Evolutionary conservation across 2,797 vertebrate species (phyloP), one percentile per base, ranked within the genome.

Genomic region (Anabas testudineus): DNA sequence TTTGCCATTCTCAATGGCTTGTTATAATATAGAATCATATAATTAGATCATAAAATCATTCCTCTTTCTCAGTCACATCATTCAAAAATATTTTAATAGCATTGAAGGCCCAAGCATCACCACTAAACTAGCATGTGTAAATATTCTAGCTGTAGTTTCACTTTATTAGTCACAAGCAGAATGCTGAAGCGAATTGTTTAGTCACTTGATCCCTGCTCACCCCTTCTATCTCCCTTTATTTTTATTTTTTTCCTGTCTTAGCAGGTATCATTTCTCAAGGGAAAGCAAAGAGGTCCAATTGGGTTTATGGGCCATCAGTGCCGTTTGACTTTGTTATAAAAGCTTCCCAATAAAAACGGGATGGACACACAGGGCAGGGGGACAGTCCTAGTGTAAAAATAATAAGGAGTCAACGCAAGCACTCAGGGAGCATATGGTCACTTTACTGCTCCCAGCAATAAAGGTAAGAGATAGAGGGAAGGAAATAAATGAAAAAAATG

Each of bases 311-410:
- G 54, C 76, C 70, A 80, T 76, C 64, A 65, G 67, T 42, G 66
- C 68, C 55, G 43, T 80, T 78, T 83, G 78, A 87, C 80, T 85
- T 80, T 80, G 71, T 85, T 83, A 85, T 78, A 84, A 82, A 86
- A 41, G 74, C 45, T 80, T 84, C 55, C 83, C 60, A 83, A 83
- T 86, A 87, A 87, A 80, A 82, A 74, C n/a, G 34, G 49, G 47
- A 55, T 62, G 54, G 75, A 74, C 57, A 74, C 54, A 66, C 26
- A 59, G 65, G 59, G 53, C 62, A 66, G 62, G 47, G 56, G 36
- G 57, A 54, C 58, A 81, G 53, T 54, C 49, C 39, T 34, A 73
- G 64, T 59, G 52, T 63, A 67, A 77, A 84, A 78, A 82, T 68
- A 76, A 78, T 63, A 66, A 64, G 42, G 46, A 69, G 52, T 49